Evolutionary conservation across 2,888 invertebrate genomes (phyloP).

Genomic region (Drosophila villosipedis): DNA sequence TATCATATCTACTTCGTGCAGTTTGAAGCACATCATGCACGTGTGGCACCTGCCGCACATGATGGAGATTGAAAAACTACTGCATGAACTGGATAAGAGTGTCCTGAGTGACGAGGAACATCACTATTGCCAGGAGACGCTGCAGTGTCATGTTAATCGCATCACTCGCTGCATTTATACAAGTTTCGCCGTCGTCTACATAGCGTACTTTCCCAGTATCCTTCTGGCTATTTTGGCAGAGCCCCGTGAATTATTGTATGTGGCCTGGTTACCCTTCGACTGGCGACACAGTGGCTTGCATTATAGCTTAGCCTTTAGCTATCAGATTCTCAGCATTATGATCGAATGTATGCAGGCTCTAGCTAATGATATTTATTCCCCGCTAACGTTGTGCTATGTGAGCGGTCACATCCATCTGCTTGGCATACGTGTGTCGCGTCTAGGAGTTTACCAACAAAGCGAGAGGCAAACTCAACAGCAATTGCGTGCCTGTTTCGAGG

Average conservation of each 20-base stretch:
- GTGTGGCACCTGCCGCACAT: conserved; percentile 44
- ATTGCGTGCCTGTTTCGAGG: conserved; percentile 39
- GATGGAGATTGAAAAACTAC: conserved; percentile 43
- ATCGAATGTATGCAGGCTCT: conserved; percentile 40
- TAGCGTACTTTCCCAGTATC: conserved; percentile 1
- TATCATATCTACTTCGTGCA: conserved; percentile 47
- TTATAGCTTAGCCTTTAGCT: conserved; percentile 34
- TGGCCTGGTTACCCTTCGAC: conserved; percentile 66
- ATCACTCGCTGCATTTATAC: conserved; percentile 52
- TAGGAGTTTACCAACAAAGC: conserved; percentile 32
- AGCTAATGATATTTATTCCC: conserved; percentile 50
- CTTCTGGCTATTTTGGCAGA: conserved; percentile 20
- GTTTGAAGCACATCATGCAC: conserved; percentile 52
- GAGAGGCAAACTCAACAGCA: conserved; percentile 1
- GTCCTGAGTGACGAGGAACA: conserved; percentile 38
- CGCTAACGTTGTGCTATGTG: conserved; percentile 57
- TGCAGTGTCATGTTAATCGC: conserved; percentile 28
- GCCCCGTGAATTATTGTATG: conserved; percentile 40
- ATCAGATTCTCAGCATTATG: conserved; percentile 34
- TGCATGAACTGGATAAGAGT: conserved; percentile 44
- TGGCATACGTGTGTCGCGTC: conserved; percentile 44
- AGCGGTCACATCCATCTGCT: conserved; percentile 63
- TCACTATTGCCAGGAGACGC: conserved; percentile 35
- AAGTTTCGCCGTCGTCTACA: conserved; percentile 39
- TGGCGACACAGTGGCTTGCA: conserved; percentile 8